phyloP scores from a whole-genome alignment of 1,140 invertebrate species.

The Lamellibrachia luymesi region DNA sequence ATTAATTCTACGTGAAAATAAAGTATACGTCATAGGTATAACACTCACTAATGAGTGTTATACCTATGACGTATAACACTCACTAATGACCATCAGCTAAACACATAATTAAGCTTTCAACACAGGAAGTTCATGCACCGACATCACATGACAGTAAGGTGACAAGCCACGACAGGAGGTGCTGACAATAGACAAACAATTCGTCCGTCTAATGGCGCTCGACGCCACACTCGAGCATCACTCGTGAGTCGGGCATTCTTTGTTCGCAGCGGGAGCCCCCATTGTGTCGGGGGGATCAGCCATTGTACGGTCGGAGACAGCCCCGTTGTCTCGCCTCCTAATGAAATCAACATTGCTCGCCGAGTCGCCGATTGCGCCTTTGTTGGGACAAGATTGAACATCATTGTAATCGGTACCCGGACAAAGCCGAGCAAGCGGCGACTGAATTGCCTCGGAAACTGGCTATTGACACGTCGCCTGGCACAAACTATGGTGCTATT shows the following conservation, averaged over 20 bases:
- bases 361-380: background rate
- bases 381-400: background rate
- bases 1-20: too few species aligned
- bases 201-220: background rate
- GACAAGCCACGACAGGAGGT: background rate
- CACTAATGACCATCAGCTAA: too few species aligned
- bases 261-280: background rate
- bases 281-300: background rate
- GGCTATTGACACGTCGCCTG: background rate
- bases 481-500: background rate
- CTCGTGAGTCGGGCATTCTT: background rate
- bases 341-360: background rate
- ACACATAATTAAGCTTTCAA: too few species aligned
- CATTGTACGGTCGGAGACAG: background rate
- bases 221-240: background rate
- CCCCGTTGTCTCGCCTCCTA: background rate
- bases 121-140: background rate
- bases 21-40: too few species aligned
- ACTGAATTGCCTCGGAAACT: background rate
- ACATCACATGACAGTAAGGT: background rate
- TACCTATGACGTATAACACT: too few species aligned
- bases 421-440: background rate
- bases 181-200: background rate
- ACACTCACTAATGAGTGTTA: too few species aligned
- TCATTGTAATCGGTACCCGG: background rate